These are phyloP conservation scores for Eublepharis macularius DNA, from an alignment of 2,113 vertebrate genomes.

Conservation along the genomic window DNA sequence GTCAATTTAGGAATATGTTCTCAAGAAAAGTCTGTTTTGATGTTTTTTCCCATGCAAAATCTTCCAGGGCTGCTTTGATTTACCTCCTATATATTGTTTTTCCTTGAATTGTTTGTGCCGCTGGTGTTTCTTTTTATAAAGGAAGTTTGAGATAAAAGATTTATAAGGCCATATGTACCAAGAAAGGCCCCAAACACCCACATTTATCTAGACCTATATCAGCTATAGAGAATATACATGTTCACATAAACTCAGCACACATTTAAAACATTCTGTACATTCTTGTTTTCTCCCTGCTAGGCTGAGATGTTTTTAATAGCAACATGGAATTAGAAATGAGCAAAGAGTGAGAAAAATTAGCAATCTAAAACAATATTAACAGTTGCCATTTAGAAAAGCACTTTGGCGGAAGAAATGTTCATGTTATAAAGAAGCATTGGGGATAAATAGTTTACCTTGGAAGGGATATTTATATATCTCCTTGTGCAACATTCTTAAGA, in stretches of 20 bases:
- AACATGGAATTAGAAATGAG: background rate
- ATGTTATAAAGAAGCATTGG: background rate
- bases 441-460: no score
- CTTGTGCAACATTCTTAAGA: no score
- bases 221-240: background rate
- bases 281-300: background rate
- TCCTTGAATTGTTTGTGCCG: slow-evolving; percentile 18
- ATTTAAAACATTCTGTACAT: background rate
- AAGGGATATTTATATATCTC: no score
- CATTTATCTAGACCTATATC: background rate
- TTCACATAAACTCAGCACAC: fast-evolving
- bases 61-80: slow-evolving; percentile 15
- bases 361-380: background rate
- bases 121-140: background rate
- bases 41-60: slow-evolving; percentile 17
- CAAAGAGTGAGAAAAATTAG: background rate
- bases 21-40: background rate
- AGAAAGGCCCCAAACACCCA: background rate
- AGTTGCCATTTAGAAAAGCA: background rate
- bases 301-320: background rate
- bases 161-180: background rate
- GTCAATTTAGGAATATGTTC: background rate
- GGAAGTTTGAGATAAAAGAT: background rate
- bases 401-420: background rate
- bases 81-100: background rate